Evolutionary conservation across 2,113 vertebrate species (phyloP).

Genomic region (Toxostoma redivivum): DNA sequence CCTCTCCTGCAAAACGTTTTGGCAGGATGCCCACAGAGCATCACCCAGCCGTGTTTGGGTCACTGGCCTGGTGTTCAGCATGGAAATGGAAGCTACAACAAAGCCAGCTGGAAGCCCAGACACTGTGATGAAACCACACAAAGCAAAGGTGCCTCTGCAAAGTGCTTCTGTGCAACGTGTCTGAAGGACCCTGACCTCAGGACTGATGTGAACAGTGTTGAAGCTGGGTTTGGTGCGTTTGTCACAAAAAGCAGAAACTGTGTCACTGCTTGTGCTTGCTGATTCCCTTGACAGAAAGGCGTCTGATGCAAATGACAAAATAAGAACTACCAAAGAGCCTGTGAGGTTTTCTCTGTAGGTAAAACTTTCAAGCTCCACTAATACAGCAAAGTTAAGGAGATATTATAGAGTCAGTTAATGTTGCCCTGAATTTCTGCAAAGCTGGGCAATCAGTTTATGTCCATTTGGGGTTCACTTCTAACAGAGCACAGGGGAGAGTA

Average conservation of each 20-base stretch:
- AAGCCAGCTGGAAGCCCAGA: background rate
- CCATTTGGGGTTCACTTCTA: background rate
- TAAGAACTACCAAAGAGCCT: background rate
- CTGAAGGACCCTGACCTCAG: background rate
- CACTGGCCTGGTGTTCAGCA: constrained; percentile 18
- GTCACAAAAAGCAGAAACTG: background rate
- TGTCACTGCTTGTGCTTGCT: background rate
- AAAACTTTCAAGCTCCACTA: background rate
- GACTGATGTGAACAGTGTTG: background rate
- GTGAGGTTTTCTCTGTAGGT: background rate
- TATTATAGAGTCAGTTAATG: background rate
- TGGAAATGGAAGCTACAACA: background rate
- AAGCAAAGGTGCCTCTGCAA: background rate
- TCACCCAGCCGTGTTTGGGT: background rate
- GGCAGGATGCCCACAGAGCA: constrained; percentile 22
- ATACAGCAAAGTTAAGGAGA: background rate
- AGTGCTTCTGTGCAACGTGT: background rate
- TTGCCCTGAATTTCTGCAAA: background rate
- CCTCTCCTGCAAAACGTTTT: constrained; percentile 40
- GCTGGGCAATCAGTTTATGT: background rate
- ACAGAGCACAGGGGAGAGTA: background rate
- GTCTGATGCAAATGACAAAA: background rate
- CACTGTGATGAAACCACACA: background rate
- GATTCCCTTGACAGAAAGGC: background rate
- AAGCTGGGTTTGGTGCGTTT: background rate